Evolutionary conservation across 2,113 vertebrate species (phyloP), one percentile per base, ranked within the genome.

Genomic region (Macrotus californicus): DNA sequence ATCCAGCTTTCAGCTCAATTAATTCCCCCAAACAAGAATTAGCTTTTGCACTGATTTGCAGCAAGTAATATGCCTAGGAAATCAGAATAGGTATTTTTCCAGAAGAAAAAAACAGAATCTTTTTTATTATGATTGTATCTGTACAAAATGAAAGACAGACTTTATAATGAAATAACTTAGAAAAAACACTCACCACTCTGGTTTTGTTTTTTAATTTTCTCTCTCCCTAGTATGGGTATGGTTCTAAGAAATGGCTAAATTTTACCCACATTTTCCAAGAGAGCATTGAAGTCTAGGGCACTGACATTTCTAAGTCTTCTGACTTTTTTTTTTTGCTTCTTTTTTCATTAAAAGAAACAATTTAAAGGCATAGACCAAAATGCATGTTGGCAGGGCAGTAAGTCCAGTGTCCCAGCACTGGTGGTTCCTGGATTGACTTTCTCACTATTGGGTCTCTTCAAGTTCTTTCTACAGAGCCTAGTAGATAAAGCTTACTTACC

Each of bases 11-110:
- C 56, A 82, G 86, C 96, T 97, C 93, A 96, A 96, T 77, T 93
- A 93, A 92, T 89, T 93, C 94, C 83, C 75, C 70, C 96, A 98
- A 97, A 83, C 89, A 97, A 97, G 56, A 98, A 97, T 97, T 96
- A 96, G 85, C 94, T 95, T 96, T 88, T 95, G 29, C 26, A 83
- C 66, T 69, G 93, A 88, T 91, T 93, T 96, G 66, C 67, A 73
- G 18, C 31, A 97, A 96, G 94, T 87, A n/a, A 50, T 94, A 95
- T 96, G 72, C 56, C 3, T 86, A 84, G 77, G 56, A 96, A 96
- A 85, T 91, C 31, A 83, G n/a, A 94, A 46, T 75, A 95, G 79
- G 46, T 41, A 50, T 67, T 41, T 6, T 7, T 96, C 66, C 22
- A 86, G 94, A 87, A 94, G 66, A 43, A 72, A 82, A 70, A 72